These are phyloP conservation scores for Megaptera novaeangliae DNA, from an alignment of 2,113 vertebrate species.

Conservation along the genomic window DNA sequence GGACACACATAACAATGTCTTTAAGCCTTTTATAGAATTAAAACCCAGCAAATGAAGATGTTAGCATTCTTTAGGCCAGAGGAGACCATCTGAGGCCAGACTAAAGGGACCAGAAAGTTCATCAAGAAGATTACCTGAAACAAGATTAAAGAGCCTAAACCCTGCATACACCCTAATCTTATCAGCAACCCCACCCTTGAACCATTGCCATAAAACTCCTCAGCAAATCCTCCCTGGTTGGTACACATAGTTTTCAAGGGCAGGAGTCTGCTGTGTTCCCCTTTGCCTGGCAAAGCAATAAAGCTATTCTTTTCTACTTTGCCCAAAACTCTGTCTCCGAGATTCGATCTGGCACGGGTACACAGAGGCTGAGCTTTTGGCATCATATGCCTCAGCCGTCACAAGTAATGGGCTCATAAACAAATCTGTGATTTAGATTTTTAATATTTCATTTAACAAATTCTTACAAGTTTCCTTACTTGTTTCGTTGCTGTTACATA, in stretches of 20 bases:
- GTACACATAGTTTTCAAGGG: not conserved
- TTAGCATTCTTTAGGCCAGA: not conserved
- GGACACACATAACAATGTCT: not conserved
- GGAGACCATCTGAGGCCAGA: not conserved
- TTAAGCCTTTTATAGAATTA: not conserved
- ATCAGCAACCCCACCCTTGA: not conserved
- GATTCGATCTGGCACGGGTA: rapidly evolving
- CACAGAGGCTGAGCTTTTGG: not conserved
- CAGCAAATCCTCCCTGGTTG: not conserved
- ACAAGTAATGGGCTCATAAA: not conserved
- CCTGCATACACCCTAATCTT: no score
- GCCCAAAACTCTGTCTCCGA: not conserved
- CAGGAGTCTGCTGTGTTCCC: not conserved
- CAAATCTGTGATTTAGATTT: not conserved
- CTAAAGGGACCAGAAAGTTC: not conserved
- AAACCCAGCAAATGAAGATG: not conserved
- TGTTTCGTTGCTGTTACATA: not conserved
- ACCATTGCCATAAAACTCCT: not conserved
- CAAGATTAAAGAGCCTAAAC: not conserved
- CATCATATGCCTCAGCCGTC: not conserved
- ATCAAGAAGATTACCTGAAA: not conserved
- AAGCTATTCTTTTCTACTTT: not conserved
- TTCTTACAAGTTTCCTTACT: not conserved
- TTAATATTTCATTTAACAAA: not conserved
- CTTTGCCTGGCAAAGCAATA: not conserved